These are phyloP conservation scores for Drosophila subobscura DNA, from an alignment of 1,140 invertebrate genomes.

Conservation along the genomic window DNA sequence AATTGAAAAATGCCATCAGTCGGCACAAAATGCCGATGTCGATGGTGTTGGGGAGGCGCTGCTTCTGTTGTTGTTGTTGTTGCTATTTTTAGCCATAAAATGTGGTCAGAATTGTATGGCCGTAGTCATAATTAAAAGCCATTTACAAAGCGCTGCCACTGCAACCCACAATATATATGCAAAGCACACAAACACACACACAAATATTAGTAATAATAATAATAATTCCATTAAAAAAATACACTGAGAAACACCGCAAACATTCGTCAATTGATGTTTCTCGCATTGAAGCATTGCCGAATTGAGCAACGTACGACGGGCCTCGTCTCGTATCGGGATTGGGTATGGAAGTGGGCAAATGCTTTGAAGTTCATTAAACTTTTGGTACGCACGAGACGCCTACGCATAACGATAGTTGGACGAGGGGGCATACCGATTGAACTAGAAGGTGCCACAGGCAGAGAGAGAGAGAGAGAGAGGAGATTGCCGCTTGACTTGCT, in stretches of 20 bases:
- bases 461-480: slow-evolving; percentile 1
- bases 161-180: slow-evolving; percentile 58
- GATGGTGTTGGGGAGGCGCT: slow-evolving; percentile 17
- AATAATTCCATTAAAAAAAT: slow-evolving; percentile 50
- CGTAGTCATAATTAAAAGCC: slow-evolving; percentile 64
- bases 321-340: background rate
- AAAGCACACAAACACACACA: slow-evolving; percentile 47
- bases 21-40: slow-evolving; percentile 16
- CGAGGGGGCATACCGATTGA: background rate
- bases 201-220: slow-evolving; percentile 37
- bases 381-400: slow-evolving; percentile 48
- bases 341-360: slow-evolving; percentile 13
- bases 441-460: background rate
- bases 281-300: slow-evolving; percentile 57
- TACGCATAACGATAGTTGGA: slow-evolving; percentile 37
- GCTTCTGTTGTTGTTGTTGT: background rate
- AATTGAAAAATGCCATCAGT: slow-evolving; percentile 66
- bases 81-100: slow-evolving; percentile 52
- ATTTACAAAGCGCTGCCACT: slow-evolving; percentile 31
- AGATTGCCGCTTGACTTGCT: slow-evolving; percentile 53
- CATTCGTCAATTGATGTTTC: slow-evolving; percentile 41
- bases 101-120: slow-evolving; percentile 65
- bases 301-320: slow-evolving; percentile 35
- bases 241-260: slow-evolving; percentile 49
- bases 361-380: slow-evolving; percentile 73